Conservation (phyloP, 2,888 invertebrate genomes). For the Andricus quercusramuli region DNA sequence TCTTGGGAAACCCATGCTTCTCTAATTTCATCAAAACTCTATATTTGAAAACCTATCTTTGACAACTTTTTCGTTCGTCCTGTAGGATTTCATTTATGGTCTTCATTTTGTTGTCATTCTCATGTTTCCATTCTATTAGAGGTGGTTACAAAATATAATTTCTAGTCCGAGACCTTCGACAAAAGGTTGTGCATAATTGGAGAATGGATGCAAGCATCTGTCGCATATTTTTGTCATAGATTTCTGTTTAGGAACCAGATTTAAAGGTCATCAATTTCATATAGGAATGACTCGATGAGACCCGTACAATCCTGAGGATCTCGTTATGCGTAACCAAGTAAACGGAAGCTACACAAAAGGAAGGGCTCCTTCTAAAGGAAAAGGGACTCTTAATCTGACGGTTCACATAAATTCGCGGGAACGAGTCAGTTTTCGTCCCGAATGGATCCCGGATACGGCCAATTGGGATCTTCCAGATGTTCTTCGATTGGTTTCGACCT, state of each 20-base stretch:
- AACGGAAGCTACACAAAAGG: constrained; percentile 66
- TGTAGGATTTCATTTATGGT: no score
- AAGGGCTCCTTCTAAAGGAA: constrained; percentile 54
- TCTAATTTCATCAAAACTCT: no score
- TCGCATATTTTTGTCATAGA: constrained; percentile 25
- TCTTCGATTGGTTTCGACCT: constrained; percentile 44
- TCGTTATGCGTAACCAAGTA: constrained; percentile 74
- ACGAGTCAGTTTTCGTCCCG: constrained; percentile 74
- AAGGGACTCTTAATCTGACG: constrained; percentile 74
- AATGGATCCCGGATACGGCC: constrained; percentile 68
- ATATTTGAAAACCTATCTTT: no score
- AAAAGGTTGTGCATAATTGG: not conserved
- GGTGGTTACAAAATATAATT: no score
- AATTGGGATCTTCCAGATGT: constrained; percentile 75
- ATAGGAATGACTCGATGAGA: constrained; percentile 45
- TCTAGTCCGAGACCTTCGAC: not conserved
- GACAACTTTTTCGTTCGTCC: no score
- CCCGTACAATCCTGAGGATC: constrained; percentile 55
- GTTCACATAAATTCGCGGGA: constrained; percentile 76
- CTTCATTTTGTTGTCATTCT: no score
- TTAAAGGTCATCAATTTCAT: constrained; percentile 26
- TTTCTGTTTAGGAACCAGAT: constrained; percentile 8
- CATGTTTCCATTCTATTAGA: no score
- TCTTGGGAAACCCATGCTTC: no score
- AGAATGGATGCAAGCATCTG: constrained; percentile 32